phyloP scores from a whole-genome alignment of 2,797 vertebrate species.

The Acipenser ruthenus region DNA sequence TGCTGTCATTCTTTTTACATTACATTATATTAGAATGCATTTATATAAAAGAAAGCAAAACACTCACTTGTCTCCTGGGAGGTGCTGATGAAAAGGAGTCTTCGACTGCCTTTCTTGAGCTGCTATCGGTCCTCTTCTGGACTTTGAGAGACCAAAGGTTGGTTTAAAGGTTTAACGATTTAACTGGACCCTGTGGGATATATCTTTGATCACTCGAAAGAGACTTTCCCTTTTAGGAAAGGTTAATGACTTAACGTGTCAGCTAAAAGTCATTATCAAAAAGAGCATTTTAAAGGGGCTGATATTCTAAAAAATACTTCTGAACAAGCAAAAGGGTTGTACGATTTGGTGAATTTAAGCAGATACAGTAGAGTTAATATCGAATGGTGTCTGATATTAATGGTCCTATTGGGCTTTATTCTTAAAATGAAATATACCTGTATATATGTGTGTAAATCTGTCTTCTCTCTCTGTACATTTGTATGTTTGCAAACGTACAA shows the following conservation, averaged over 20 bases:
- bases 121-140: slow-evolving; percentile 50
- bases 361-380: not conserved
- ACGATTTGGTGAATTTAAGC: not conserved
- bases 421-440: not conserved
- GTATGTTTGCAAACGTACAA: no score
- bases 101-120: slow-evolving; percentile 29
- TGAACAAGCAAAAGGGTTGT: not conserved
- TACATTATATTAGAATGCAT: not conserved
- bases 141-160: slow-evolving; percentile 87
- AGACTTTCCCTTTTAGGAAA: not conserved
- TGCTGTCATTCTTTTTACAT: not conserved
- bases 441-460: no score
- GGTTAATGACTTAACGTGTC: not conserved
- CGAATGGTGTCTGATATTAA: not conserved
- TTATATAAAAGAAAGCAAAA: not conserved
- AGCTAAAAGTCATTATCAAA: not conserved
- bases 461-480: no score
- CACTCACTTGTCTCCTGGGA: slow-evolving; percentile 46
- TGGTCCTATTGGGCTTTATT: not conserved
- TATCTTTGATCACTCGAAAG: not conserved
- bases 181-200: slow-evolving; percentile 50
- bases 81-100: slow-evolving; percentile 32
- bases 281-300: no score
- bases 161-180: slow-evolving; percentile 87
- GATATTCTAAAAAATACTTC: not conserved